These are phyloP conservation scores for Caenorhabditis remanei DNA, from an alignment of 1,140 invertebrate genomes.

Conservation along the genomic window DNA sequence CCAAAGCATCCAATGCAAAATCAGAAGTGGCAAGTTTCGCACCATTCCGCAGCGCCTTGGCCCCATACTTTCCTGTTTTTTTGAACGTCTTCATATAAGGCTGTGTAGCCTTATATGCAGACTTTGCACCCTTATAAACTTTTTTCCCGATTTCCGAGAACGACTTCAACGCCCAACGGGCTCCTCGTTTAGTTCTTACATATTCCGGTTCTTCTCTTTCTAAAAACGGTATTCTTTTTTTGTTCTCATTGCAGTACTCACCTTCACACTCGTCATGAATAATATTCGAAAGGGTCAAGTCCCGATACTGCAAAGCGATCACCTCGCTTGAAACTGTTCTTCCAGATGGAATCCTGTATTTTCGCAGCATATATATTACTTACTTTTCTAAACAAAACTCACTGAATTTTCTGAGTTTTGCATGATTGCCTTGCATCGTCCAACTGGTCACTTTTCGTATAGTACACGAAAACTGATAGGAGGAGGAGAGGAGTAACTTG, in stretches of 20 bases:
- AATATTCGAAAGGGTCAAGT: not conserved
- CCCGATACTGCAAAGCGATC: not conserved
- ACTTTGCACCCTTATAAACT: not conserved
- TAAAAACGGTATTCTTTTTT: not conserved
- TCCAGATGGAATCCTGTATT: not conserved
- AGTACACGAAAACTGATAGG: not conserved
- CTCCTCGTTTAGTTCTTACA: not conserved
- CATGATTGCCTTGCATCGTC: not conserved
- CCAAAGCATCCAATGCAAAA: not conserved
- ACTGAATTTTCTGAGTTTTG: not conserved
- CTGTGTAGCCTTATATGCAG: not conserved
- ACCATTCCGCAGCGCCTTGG: not conserved
- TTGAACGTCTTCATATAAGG: not conserved
- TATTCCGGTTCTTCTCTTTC: not conserved
- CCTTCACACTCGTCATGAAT: not conserved
- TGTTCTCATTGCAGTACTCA: not conserved
- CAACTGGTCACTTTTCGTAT: not conserved
- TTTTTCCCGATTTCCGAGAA: too few relatives aligned
- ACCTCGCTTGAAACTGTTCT: not conserved
- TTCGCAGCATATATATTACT: too few relatives aligned
- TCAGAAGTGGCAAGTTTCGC: not conserved
- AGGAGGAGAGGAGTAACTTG: not conserved
- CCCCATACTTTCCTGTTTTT: too few relatives aligned
- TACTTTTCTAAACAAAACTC: not conserved
- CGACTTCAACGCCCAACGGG: not conserved